Percentiles rank a stretch among this genome's conserved stretches.
Conservation (phyloP, 2,888 invertebrate genomes). For the Hyposoter didymator region DNA sequence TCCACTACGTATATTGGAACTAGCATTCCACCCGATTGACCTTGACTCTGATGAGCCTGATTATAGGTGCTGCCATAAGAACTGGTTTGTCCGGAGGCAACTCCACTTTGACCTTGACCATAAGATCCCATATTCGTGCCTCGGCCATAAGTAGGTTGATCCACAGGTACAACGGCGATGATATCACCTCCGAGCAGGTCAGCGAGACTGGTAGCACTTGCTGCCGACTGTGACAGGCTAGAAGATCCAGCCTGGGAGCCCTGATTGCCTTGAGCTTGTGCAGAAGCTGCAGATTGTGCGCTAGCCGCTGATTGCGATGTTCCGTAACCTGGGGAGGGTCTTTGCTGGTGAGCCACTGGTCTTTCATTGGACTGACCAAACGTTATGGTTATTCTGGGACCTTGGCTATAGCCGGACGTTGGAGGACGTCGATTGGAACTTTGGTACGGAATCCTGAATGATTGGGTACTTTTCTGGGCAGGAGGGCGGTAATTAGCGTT, state of each 20-base stretch:
- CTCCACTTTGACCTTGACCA: conserved; percentile 28
- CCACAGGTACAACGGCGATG: conserved; percentile 52
- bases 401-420: conserved; percentile 1
- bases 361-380: conserved; percentile 46
- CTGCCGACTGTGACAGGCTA: conserved; percentile 37
- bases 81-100: conserved; percentile 30
- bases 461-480: not conserved
- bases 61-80: conserved; percentile 29
- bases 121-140: conserved; percentile 26
- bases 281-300: conserved; percentile 30
- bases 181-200: conserved; percentile 33
- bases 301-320: conserved; percentile 38
- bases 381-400: conserved; percentile 56
- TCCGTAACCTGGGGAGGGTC: conserved; percentile 56
- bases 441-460: conserved; percentile 31
- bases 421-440: conserved; percentile 26
- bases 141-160: not conserved
- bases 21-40: conserved; percentile 35
- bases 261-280: conserved; percentile 26
- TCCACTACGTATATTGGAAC: conserved; percentile 64
- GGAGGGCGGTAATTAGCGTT: conserved; percentile 7
- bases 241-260: conserved; percentile 28
- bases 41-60: conserved; percentile 26
- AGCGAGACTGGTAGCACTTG: conserved; percentile 37
- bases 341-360: conserved; percentile 50